phyloP scores from a whole-genome alignment of 1,140 invertebrate species.

The Neodiprion pinetum region DNA sequence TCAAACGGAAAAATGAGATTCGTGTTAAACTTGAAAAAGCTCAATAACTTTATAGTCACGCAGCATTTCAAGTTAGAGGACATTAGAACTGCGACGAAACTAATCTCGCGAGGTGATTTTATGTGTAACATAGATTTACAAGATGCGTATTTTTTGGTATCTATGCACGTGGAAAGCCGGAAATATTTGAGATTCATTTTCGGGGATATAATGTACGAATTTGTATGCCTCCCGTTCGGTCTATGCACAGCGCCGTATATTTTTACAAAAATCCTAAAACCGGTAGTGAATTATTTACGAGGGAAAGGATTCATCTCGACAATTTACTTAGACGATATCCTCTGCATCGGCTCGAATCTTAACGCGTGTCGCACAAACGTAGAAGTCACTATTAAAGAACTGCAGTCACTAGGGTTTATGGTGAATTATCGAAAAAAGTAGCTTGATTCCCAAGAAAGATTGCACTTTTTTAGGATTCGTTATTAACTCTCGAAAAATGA shows the following conservation, averaged over 20 bases:
- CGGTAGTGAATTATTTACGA: slow-evolving; percentile 26
- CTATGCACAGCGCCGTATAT: slow-evolving; percentile 29
- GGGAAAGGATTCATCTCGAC: slow-evolving; percentile 17
- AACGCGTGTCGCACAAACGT: slow-evolving; percentile 35
- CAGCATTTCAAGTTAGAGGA: slow-evolving; percentile 24
- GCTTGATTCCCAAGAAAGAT: slow-evolving; percentile 24
- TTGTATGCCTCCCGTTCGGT: slow-evolving; percentile 37
- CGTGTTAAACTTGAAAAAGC: not conserved
- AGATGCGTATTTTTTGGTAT: slow-evolving; percentile 22
- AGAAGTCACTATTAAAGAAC: slow-evolving; percentile 11
- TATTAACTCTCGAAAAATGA: slow-evolving; percentile 30
- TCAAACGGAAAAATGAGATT: slow-evolving; percentile 14
- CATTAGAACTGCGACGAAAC: slow-evolving; percentile 2
- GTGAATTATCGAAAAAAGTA: slow-evolving; percentile 37
- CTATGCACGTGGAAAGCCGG: slow-evolving; percentile 11
- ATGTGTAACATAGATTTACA: slow-evolving; percentile 20
- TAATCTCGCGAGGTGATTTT: slow-evolving; percentile 15
- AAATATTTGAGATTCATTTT: slow-evolving; percentile 25
- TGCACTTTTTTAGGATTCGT: slow-evolving; percentile 36
- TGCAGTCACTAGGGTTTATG: slow-evolving; percentile 31
- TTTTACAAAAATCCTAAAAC: slow-evolving; percentile 41
- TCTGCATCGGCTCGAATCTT: slow-evolving; percentile 8
- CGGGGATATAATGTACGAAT: slow-evolving; percentile 30
- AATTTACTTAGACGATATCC: slow-evolving; percentile 23
- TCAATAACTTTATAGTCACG: not conserved